These are phyloP conservation scores for Aphelenchoides bicaudatus DNA, from an alignment of 2,888 invertebrate genomes.

Conservation along the genomic window DNA sequence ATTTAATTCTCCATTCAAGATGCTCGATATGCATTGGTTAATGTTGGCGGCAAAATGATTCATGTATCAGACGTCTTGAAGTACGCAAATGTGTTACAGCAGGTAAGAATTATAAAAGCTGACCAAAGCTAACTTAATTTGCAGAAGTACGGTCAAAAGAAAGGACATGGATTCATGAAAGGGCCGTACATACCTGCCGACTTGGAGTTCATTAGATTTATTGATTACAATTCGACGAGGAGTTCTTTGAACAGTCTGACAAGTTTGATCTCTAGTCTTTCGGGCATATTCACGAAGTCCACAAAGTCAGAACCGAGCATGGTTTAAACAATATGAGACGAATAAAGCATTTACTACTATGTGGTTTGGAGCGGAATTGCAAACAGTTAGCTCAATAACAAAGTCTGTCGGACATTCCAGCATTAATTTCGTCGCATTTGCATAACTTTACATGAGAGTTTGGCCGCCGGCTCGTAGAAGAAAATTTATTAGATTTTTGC, in stretches of 20 bases:
- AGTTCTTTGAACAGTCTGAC: slow-evolving; percentile 51
- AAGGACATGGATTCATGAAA: slow-evolving; percentile 25
- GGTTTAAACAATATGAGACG: slow-evolving; percentile 16
- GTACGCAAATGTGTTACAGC: slow-evolving; percentile 58
- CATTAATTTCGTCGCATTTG: too few relatives aligned
- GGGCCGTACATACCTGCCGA: slow-evolving; percentile 54
- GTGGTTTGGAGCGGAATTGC: too few relatives aligned
- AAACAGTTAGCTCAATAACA: too few relatives aligned
- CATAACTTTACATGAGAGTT: too few relatives aligned
- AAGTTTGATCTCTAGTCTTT: slow-evolving; percentile 43
- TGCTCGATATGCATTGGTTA: slow-evolving; percentile 59
- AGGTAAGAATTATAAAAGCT: slow-evolving; percentile 27
- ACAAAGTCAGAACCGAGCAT: slow-evolving; percentile 22
- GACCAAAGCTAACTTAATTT: slow-evolving; percentile 24
- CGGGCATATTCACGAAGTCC: slow-evolving; percentile 31
- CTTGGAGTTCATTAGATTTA: slow-evolving; percentile 45
- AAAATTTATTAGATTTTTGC: too few relatives aligned
- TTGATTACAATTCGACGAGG: slow-evolving; percentile 43
- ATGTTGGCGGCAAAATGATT: slow-evolving; percentile 60
- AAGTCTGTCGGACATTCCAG: too few relatives aligned
- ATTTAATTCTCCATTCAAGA: slow-evolving; percentile 47
- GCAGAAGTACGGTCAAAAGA: slow-evolving; percentile 44
- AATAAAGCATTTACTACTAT: too few relatives aligned
- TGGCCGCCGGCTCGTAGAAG: too few relatives aligned
- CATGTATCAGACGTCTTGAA: slow-evolving; percentile 59